phyloP scores from a whole-genome alignment of 2,888 invertebrate genomes.

The Scaptomyza caliginosa region DNA sequence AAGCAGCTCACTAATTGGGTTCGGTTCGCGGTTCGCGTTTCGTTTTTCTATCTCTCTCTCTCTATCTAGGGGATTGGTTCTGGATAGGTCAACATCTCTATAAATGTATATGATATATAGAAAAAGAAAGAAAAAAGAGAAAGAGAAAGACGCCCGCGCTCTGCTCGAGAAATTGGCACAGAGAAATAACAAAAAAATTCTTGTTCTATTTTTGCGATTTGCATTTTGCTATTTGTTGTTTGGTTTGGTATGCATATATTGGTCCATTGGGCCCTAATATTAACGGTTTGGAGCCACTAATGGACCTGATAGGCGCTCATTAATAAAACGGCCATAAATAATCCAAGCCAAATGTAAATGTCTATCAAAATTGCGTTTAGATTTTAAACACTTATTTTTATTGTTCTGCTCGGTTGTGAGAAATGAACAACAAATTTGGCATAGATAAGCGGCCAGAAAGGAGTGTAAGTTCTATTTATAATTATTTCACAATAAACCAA shows the following conservation, averaged over 20 bases:
- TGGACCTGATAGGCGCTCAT: slow-evolving; percentile 47
- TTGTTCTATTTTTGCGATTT: slow-evolving; percentile 9
- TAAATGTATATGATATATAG: not conserved
- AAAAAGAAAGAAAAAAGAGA: slow-evolving; percentile 1
- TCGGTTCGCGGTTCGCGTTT: slow-evolving; percentile 12
- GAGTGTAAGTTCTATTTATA: not conserved
- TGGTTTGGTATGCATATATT: not conserved
- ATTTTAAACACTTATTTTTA: slow-evolving; percentile 19
- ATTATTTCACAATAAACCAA: not conserved
- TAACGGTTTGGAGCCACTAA: slow-evolving; percentile 25
- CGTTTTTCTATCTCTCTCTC: no score
- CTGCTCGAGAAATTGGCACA: slow-evolving; percentile 36
- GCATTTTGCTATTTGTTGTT: slow-evolving; percentile 7
- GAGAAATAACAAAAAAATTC: slow-evolving; percentile 12
- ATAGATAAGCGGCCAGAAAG: not conserved
- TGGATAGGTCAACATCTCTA: slow-evolving; percentile 30
- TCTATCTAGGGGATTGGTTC: slow-evolving; percentile 45
- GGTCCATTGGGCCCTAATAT: slow-evolving; percentile 20
- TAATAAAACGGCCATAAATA: slow-evolving; percentile 46
- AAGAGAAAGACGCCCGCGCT: slow-evolving; percentile 52
- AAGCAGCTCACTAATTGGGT: slow-evolving; percentile 50
- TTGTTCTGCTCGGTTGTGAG: not conserved
- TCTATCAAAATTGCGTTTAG: slow-evolving; percentile 36
- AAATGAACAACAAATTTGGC: not conserved
- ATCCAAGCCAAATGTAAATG: slow-evolving; percentile 29